Percentiles rank a stretch among this genome's conserved stretches.
Conservation (phyloP, 2,888 invertebrate genomes). For the Meiosimyza platycephala region DNA sequence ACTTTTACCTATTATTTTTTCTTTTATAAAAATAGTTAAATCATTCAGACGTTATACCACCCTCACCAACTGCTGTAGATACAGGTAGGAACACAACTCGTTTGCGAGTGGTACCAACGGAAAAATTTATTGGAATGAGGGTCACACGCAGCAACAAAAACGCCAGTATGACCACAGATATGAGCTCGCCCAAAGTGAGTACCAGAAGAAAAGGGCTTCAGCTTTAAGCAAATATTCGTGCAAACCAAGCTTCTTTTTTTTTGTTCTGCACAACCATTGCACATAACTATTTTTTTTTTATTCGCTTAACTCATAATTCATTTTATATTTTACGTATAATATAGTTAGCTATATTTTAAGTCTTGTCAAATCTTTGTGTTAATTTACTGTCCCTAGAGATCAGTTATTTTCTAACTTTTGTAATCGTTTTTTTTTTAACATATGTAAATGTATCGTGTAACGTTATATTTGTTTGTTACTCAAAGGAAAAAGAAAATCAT, state of each 20-base stretch:
- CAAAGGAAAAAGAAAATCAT: too few relatives aligned
- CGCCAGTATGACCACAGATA: conserved; percentile 26
- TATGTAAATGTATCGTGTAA: too few relatives aligned
- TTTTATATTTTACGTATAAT: not conserved
- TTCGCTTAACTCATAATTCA: not conserved
- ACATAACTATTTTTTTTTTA: not conserved
- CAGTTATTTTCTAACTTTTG: conserved; percentile 5
- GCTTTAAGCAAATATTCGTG: conserved; percentile 44
- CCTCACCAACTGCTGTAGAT: conserved; percentile 53
- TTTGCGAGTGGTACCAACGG: conserved; percentile 40
- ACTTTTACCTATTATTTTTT: not conserved
- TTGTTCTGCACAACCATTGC: conserved; percentile 5
- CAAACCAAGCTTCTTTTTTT: conserved; percentile 18
- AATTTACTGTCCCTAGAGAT: not conserved
- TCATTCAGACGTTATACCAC: conserved; percentile 56
- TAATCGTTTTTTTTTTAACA: too few relatives aligned
- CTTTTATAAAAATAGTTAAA: conserved; percentile 46
- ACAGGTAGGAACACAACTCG: conserved; percentile 39
- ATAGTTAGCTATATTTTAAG: not conserved
- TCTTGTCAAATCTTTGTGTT: not conserved
- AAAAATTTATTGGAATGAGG: too few relatives aligned
- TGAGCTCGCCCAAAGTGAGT: conserved; percentile 50
- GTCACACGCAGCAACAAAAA: not conserved
- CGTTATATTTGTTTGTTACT: too few relatives aligned
- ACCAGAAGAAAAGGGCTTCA: conserved; percentile 50